phyloP scores from a whole-genome alignment of 2,113 vertebrate genomes.

The Fulmarus glacialis region DNA sequence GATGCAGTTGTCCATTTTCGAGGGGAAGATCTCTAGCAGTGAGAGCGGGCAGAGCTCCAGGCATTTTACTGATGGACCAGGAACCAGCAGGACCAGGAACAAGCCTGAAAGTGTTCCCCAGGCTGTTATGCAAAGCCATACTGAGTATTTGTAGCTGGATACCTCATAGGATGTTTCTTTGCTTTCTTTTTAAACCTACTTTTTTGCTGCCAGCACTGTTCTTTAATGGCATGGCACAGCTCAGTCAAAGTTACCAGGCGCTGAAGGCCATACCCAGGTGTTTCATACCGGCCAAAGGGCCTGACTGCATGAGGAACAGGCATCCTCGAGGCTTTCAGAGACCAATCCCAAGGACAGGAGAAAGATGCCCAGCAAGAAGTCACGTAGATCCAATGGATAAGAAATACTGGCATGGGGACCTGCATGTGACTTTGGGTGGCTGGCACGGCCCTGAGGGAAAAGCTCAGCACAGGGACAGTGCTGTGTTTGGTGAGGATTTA shows the following conservation, averaged over 20 bases:
- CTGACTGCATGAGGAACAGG: neutral
- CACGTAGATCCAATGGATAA: neutral
- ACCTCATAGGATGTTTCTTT: neutral
- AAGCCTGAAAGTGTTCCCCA: neutral
- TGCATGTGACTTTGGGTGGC: neutral
- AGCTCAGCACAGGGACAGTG: neutral
- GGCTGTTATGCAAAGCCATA: neutral
- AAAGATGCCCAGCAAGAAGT: neutral
- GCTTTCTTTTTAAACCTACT: neutral
- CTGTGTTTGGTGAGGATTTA: neutral
- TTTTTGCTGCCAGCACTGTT: neutral
- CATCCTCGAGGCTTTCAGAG: neutral
- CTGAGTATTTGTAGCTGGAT: neutral
- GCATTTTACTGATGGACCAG: neutral
- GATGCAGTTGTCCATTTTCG: neutral
- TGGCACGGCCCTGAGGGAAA: neutral
- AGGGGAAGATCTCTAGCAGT: neutral
- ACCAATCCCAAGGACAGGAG: neutral
- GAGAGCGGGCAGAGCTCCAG: neutral
- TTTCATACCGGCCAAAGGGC: neutral
- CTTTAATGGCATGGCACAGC: neutral
- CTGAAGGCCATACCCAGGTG: neutral
- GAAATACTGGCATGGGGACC: neutral
- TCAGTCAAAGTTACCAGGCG: neutral
- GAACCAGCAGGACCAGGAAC: neutral